Evolutionary conservation across 2,113 vertebrate genomes (phyloP).

Genomic region (Apistogramma diplotaenia): DNA sequence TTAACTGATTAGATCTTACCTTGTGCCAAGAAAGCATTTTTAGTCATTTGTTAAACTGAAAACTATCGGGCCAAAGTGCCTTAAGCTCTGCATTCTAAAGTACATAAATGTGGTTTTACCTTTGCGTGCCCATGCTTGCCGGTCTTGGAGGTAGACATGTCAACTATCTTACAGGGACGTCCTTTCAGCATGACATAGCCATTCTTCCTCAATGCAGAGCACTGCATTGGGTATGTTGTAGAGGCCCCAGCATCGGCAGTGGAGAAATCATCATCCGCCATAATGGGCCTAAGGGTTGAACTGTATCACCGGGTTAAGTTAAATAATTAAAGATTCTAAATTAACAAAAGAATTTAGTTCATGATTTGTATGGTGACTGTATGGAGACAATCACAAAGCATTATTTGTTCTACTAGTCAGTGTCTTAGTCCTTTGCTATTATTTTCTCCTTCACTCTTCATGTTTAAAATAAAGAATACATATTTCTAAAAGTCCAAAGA

Average conservation of each 20-base stretch:
- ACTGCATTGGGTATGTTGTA: slow-evolving; percentile 85
- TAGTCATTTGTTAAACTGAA: not conserved
- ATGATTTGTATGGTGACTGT: not conserved
- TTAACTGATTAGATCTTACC: not conserved
- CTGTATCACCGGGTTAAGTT: not conserved
- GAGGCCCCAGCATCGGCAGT: slow-evolving; percentile 86
- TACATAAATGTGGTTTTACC: slow-evolving; percentile 66
- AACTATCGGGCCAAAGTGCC: not conserved
- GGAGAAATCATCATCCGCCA: slow-evolving; percentile 84
- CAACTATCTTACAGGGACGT: slow-evolving; percentile 90
- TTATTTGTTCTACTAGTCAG: too few species aligned
- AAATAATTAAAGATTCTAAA: not conserved
- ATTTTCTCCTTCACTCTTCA: not conserved
- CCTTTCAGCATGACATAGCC: slow-evolving; percentile 88
- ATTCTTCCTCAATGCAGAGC: slow-evolving; percentile 91
- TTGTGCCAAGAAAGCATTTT: not conserved
- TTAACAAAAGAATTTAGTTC: not conserved
- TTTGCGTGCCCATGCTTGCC: slow-evolving; percentile 95
- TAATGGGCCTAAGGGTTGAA: slow-evolving; percentile 48
- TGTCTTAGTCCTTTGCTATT: too few species aligned
- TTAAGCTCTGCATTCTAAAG: not conserved
- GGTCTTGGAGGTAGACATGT: slow-evolving; percentile 94
- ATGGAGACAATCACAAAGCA: not conserved
- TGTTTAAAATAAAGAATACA: not conserved
- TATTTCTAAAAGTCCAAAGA: not conserved